Evolutionary conservation across 2,113 vertebrate genomes (phyloP).

Genomic region (Ornithorhynchus anatinus): DNA sequence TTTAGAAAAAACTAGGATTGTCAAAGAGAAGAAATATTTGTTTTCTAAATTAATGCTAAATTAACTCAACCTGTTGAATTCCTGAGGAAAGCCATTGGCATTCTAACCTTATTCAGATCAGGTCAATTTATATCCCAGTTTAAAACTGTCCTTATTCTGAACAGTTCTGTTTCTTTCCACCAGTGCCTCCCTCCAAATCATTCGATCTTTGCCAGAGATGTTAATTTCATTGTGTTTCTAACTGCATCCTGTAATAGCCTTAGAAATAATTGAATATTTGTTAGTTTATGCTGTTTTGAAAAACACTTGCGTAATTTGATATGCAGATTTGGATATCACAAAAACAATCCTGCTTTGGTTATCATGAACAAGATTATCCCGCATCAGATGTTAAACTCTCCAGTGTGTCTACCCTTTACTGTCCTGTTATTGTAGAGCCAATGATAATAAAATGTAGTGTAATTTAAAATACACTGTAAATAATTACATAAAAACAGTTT

Average conservation of each 20-base stretch:
- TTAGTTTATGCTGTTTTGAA: slow-evolving; percentile 33
- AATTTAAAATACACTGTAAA: slow-evolving; percentile 48
- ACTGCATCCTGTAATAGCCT: slow-evolving; percentile 27
- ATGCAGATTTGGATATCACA: slow-evolving; percentile 61
- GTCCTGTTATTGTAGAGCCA: slow-evolving; percentile 42
- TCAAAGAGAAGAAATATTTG: neutral
- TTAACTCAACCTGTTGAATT: neutral
- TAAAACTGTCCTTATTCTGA: neutral
- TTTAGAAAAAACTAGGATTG: neutral
- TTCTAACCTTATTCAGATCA: neutral
- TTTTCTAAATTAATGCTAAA: neutral
- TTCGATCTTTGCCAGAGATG: slow-evolving; percentile 14
- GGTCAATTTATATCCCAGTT: neutral
- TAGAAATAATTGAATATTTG: slow-evolving; percentile 36
- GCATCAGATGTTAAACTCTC: slow-evolving; percentile 36
- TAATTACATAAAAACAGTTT: slow-evolving; percentile 34
- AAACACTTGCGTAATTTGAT: slow-evolving; percentile 47
- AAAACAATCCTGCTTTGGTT: slow-evolving; percentile 61
- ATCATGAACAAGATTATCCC: slow-evolving; percentile 57
- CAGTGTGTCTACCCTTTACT: slow-evolving; percentile 38
- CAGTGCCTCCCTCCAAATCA: neutral
- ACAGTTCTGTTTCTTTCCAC: neutral
- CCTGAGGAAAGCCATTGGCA: neutral
- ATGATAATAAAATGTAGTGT: slow-evolving; percentile 38
- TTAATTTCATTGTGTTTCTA: slow-evolving; percentile 25